Evolutionary conservation across 2,888 invertebrate species (phyloP), one percentile per base, ranked within the genome.

Genomic region (Pandemis heparana): DNA sequence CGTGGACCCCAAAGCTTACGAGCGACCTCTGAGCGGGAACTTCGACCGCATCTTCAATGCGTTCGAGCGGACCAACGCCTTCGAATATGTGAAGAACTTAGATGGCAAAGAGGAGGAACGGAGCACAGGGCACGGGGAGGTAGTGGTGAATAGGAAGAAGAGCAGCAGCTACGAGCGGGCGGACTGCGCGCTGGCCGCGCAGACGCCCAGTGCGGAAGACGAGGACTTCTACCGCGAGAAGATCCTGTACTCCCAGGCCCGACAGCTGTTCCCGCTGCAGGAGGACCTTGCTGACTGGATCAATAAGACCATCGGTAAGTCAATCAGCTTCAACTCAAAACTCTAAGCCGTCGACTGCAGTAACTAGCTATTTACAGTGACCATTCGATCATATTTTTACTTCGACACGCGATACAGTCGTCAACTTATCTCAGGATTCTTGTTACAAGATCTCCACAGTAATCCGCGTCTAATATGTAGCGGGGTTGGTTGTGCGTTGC

Each of bases 211-310:
- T 77, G 85, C 89, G 1, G 96, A 96, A 62, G 96, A 96, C 80
- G 96, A 96, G 82, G 96, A 96, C 80, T 96, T 95, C 82, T 97
- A 96, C 87, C 95, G 97, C 82, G 97, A 97, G 87, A 95, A 96
- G 86, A 96, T 97, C 80, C 95, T 96, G 84, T 96, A 96, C 84
- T 96, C 96, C 76, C 97, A 98, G 90, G 96, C 96, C 88, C 95
- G 97, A 67, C 97, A 97, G 88, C 94, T 98, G 82, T 96, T 97
- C 82, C 98, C 98, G 0, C 92, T 98, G 77, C 97, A 97, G 89
- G 98, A 98, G 87, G 98, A 98, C 89, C 92, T 98, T 71, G 97
- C 98, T 8, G 97, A 98, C 81, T 98, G 98, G 98, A 96, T 98
- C 77, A 97, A 97, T 87, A 97, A 97, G 87, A 97, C 96, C 71